Evolutionary conservation across 2,797 vertebrate genomes (phyloP), one percentile per base, ranked within the genome.

Genomic region (Lagorchestes hirsutus): DNA sequence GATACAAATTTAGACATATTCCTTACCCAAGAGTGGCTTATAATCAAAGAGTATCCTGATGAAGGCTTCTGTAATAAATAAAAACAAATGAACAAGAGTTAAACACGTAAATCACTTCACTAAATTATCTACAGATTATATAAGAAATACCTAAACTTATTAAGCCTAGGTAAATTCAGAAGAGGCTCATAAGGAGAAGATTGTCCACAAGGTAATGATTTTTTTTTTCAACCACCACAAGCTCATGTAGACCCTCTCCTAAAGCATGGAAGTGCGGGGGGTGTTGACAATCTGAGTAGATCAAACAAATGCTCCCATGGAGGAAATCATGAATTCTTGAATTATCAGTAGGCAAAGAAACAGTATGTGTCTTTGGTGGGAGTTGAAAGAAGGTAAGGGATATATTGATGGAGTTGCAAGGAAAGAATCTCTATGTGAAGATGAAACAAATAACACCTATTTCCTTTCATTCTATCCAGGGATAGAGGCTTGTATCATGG

Each of bases 391-490:
- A 46, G 0, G 29, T n/a, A 34, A 90, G 55, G 54, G 28, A 11
- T 11, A 58, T 16, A 92, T 82, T n/a, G 46, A 24, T 50, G 14
- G 34, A 67, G 10, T 8, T 28, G 50, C 91, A 5, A 82, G 62
- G 46, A 55, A 90, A 58, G 55, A 52, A 95, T 46, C 55, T 50
- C 92, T 74, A 56, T 13, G 90, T 91, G 54, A 56, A 54, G 57
- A 55, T 55, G 27, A 93, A 62, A 57, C 46, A 67, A 56, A 93
- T 67, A 57, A 12, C 50, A 94, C 62, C 34, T 27, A 50, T 57
- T 94, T 93, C 54, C 82, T 55, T n/a, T 34, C 52, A 54, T 95
- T 90, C 54, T n/a, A 40, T 18, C 59, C 92, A n/a, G 34, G 67
- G n/a, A 31, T 40, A 59, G 10, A 87, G 34, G n/a, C 90, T 90